Percentiles rank a stretch among this genome's conserved stretches.
These are phyloP conservation scores for Oscheius sp. DNA, from an alignment of 2,888 invertebrate genomes.

Conservation along the genomic window DNA sequence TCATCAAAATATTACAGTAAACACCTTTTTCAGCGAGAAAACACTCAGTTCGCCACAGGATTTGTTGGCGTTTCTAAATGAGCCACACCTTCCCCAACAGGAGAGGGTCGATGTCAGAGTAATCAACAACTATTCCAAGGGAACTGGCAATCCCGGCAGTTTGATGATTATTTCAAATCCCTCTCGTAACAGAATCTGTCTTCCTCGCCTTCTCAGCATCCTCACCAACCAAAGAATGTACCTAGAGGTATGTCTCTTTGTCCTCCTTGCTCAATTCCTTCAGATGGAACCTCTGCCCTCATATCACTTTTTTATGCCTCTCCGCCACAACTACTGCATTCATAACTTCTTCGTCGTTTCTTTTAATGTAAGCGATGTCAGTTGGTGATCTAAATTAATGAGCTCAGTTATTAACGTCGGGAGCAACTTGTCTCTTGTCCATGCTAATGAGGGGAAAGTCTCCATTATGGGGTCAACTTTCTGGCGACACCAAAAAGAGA, in stretches of 20 bases:
- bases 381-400: background rate
- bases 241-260: background rate
- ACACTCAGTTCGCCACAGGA: background rate
- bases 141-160: background rate
- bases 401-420: constrained; percentile 10
- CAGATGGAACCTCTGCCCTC: constrained; percentile 33
- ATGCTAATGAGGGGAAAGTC: background rate
- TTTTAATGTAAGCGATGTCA: constrained; percentile 1
- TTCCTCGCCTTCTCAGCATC: constrained; percentile 19
- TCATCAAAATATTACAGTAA: background rate
- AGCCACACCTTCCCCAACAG: background rate
- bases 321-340: constrained; percentile 22
- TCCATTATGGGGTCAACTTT: constrained; percentile 1
- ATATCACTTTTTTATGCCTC: constrained; percentile 22
- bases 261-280: background rate
- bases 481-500: constrained; percentile 14
- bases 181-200: constrained; percentile 6
- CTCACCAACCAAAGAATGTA: constrained; percentile 30
- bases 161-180: constrained; percentile 13
- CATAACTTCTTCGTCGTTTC: constrained; percentile 24
- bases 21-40: background rate
- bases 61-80: background rate
- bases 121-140: background rate
- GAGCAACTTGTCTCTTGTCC: constrained; percentile 7
- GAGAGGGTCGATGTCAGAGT: constrained; percentile 12